Evolutionary conservation across 2,888 invertebrate species (phyloP), one percentile per base, ranked within the genome.

Genomic region (Fragum whitleyi): DNA sequence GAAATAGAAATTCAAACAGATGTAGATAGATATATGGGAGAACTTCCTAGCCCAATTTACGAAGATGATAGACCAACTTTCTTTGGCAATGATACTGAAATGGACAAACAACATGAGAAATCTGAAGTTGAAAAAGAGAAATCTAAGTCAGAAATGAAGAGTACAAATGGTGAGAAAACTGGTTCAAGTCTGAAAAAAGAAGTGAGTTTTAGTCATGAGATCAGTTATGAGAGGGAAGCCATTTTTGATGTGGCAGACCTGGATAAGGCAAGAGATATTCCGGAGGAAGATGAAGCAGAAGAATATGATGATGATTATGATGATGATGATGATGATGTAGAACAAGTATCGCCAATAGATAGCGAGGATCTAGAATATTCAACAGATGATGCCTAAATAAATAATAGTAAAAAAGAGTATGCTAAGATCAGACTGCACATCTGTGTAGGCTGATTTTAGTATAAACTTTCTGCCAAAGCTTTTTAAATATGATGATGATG

Each of bases 321-420:
- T 26, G 67, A 72, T 23, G 74, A 79, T 19, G 83, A 83, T 28
- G 80, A 83, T 42, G 84, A 84, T 72, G 79, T 81, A n/a, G 79
- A 78, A 61, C 77, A 85, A 59, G 79, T 85, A 6, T 85, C 85
- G 5, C 74, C 79, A 0, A 85, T 81, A 23, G 85, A 81, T 62
- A 81, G 77, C 72, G 81, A 81, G 53, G 81, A 83, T 65, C 26
- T 80, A 7, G 80, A 81, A 75, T 85, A 85, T 57, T 79, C 85
- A n/a, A 75, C 81, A 19, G 81, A 85, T 74, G 85, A 85, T 42
- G 70, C 9, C 57, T 57, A 23, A n/a, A n/a, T n/a, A n/a, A n/a
- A n/a, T n/a, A n/a, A n/a, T n/a, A n/a, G n/a, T n/a, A n/a, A n/a
- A n/a, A n/a, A n/a, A n/a, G n/a, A n/a, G n/a, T n/a, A n/a, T n/a